A percentile compares a stretch with the other conserved stretches of the same genome.
Conservation (phyloP, 2,797 vertebrate species). For the Cynodonichthys magdalenae region DNA sequence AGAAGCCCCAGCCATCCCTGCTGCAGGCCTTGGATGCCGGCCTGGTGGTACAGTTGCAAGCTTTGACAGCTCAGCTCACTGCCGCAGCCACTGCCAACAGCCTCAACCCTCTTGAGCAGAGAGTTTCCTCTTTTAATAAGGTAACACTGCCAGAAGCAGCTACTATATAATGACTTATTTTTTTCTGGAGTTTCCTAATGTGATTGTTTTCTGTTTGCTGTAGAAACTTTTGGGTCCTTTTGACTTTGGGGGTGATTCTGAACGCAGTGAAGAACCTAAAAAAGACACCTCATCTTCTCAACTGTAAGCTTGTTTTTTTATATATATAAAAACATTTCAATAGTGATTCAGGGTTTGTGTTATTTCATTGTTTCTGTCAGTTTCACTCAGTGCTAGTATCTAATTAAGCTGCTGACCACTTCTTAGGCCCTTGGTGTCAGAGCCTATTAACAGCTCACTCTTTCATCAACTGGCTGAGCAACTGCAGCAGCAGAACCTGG, state of each 20-base stretch:
- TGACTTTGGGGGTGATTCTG: conserved; percentile 94
- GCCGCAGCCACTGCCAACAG: conserved; percentile 91
- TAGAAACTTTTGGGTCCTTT: conserved; percentile 97
- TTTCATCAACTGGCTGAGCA: conserved; percentile 98
- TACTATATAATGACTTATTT: neutral
- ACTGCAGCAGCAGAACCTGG: conserved; percentile 96
- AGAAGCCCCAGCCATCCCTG: conserved; percentile 97
- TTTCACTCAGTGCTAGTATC: conserved; percentile 5
- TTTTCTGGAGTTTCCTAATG: neutral
- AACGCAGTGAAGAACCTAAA: conserved; percentile 91
- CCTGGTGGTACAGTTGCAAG: conserved; percentile 96
- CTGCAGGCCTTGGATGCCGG: conserved; percentile 96
- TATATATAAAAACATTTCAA: neutral
- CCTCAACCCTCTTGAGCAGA: conserved; percentile 94
- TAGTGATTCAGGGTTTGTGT: neutral
- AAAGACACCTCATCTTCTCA: conserved; percentile 91
- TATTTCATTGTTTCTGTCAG: neutral
- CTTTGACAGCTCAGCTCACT: conserved; percentile 96
- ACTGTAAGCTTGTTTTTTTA: conserved; percentile 81
- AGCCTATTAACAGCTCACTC: conserved; percentile 96
- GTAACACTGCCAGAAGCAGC: conserved; percentile 64
- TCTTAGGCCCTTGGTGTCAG: conserved; percentile 91
- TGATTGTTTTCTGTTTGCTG: conserved; percentile 20
- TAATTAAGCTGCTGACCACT: conserved; percentile 27
- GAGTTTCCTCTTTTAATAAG: conserved; percentile 97